phyloP scores from a whole-genome alignment of 2,888 invertebrate species.

The Electrophaes corylata region DNA sequence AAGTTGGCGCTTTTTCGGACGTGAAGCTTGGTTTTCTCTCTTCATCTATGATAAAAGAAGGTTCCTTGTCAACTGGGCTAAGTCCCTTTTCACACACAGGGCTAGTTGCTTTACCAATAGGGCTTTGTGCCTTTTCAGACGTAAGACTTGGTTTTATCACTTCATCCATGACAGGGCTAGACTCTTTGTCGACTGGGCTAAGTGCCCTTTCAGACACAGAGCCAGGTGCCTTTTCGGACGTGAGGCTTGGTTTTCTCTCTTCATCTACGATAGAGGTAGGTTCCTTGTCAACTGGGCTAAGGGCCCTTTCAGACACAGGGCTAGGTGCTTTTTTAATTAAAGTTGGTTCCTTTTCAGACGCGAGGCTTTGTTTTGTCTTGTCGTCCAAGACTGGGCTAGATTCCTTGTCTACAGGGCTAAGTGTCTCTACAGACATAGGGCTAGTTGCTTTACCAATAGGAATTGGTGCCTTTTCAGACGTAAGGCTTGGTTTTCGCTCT shows the following conservation, averaged over 20 bases:
- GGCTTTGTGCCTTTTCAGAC: slow-evolving; percentile 26
- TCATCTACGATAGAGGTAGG: slow-evolving; percentile 1
- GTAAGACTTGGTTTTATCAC: slow-evolving; percentile 20
- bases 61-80: slow-evolving; percentile 11
- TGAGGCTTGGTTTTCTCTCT: too few species aligned
- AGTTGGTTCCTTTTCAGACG: neutral
- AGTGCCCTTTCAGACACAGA: too few species aligned
- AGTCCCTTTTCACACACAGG: slow-evolving; percentile 4
- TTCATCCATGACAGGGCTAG: neutral
- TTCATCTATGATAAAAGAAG: slow-evolving; percentile 5
- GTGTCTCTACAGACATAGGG: slow-evolving; percentile 1
- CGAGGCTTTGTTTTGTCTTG: neutral
- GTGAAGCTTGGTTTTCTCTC: slow-evolving; percentile 14
- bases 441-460: too few species aligned
- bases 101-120: too few species aligned
- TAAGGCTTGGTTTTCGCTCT: slow-evolving; percentile 19
- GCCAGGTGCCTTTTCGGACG: too few species aligned
- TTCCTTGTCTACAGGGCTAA: slow-evolving; percentile 1
- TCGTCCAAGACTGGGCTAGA: neutral
- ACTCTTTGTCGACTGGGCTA: neutral
- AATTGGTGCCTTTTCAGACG: slow-evolving; percentile 21
- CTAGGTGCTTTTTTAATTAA: slow-evolving; percentile 6
- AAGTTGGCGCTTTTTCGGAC: neutral
- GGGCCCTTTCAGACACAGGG: slow-evolving; percentile 8
- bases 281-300: slow-evolving; percentile 12